Percentiles rank a stretch among this genome's conserved stretches.
Evolutionary conservation across 2,113 vertebrate species (phyloP).

Genomic region (Microcebus ravelobensis): DNA sequence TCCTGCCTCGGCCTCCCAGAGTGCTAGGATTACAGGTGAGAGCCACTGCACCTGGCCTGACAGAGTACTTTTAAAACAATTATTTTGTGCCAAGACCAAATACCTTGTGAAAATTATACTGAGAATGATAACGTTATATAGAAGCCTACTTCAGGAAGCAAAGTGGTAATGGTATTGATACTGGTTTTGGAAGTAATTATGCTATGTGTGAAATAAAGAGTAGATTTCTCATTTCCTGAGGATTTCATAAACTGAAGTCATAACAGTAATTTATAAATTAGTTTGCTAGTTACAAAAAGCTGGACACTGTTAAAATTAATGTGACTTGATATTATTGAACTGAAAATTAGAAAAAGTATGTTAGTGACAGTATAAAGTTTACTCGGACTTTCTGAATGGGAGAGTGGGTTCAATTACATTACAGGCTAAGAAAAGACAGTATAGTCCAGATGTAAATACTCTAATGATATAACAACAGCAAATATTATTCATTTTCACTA

Average conservation of each 20-base stretch:
- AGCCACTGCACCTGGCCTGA: no score
- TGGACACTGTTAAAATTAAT: conserved; percentile 11
- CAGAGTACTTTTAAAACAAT: background rate
- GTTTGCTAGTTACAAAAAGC: conserved; percentile 43
- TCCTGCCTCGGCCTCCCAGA: no score
- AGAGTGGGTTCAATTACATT: background rate
- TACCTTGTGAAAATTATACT: background rate
- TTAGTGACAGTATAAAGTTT: background rate
- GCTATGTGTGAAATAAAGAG: background rate
- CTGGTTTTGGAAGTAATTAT: background rate
- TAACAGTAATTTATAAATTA: background rate
- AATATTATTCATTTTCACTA: conserved; percentile 26
- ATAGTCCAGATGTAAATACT: background rate
- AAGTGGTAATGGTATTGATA: background rate
- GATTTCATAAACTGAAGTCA: conserved; percentile 36
- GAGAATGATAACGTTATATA: background rate
- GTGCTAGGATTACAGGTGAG: no score
- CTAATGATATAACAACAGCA: background rate
- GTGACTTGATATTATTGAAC: background rate
- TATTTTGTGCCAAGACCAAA: background rate
- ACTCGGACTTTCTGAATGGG: conserved; percentile 11
- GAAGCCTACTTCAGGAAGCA: background rate
- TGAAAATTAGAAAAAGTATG: conserved; percentile 34
- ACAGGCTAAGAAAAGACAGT: conserved; percentile 23
- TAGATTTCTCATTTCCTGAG: conserved; percentile 25